Evolutionary conservation across 2,797 vertebrate species (phyloP).

Genomic region (Triplophysa yarkandensis): DNA sequence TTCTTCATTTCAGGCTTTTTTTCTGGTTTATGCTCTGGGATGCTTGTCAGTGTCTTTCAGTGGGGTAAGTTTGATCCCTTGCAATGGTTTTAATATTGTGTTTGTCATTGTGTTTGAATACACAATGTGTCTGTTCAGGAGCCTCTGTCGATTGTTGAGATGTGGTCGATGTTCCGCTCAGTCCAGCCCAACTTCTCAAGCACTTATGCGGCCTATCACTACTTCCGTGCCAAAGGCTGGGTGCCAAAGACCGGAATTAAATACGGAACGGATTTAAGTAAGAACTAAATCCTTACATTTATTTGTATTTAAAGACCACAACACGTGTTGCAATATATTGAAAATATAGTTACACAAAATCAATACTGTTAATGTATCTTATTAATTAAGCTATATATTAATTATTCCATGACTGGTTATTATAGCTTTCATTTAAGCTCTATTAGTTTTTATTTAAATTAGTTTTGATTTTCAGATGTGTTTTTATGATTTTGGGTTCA

Average conservation of each 20-base stretch:
- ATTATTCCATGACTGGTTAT: too few relatives aligned
- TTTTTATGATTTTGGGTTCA: too few relatives aligned
- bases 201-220: constrained; percentile 87
- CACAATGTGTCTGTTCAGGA: too few relatives aligned
- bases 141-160: constrained; percentile 80
- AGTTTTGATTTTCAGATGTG: too few relatives aligned
- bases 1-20: constrained; percentile 82
- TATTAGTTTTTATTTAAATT: too few relatives aligned
- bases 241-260: constrained; percentile 93
- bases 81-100: neutral
- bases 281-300: constrained; percentile 59
- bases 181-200: constrained; percentile 79
- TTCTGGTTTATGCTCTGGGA: constrained; percentile 89
- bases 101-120: constrained; percentile 30
- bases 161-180: constrained; percentile 81
- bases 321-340: too few relatives aligned
- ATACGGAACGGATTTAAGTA: constrained; percentile 90
- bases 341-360: too few relatives aligned
- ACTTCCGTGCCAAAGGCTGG: constrained; percentile 91
- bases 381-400: too few relatives aligned
- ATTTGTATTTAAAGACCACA: too few relatives aligned
- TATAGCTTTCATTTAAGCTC: too few relatives aligned
- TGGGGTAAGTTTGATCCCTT: constrained; percentile 75
- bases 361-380: too few relatives aligned
- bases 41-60: constrained; percentile 83